These are phyloP conservation scores for Sesia bembeciformis DNA, from an alignment of 2,888 invertebrate genomes.

Conservation along the genomic window DNA sequence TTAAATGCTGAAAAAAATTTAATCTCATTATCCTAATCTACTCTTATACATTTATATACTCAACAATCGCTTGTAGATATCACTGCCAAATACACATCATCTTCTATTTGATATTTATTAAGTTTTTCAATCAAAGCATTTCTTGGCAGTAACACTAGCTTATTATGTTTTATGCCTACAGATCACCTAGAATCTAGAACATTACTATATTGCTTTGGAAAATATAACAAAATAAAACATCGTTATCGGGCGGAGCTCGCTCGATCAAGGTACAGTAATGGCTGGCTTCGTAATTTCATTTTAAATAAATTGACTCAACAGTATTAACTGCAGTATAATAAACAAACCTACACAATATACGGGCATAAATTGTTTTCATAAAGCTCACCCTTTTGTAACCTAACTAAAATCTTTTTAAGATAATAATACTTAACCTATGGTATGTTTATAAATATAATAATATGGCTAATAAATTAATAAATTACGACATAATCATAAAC, in stretches of 20 bases:
- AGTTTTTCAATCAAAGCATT: constrained; percentile 17
- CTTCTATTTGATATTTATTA: constrained; percentile 28
- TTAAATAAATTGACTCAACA: constrained; percentile 48
- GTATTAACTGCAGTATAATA: constrained; percentile 26
- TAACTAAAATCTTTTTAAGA: constrained; percentile 69
- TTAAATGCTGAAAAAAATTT: constrained; percentile 60
- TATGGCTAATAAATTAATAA: constrained; percentile 70
- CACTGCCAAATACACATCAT: constrained; percentile 35
- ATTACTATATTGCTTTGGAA: constrained; percentile 66
- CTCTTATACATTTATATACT: constrained; percentile 17
- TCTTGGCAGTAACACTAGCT: constrained; percentile 56
- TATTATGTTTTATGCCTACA: constrained; percentile 56
- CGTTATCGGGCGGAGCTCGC: constrained; percentile 26
- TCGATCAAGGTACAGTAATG: constrained; percentile 58
- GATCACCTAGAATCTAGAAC: constrained; percentile 24
- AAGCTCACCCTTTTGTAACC: constrained; percentile 70
- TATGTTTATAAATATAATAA: constrained; percentile 71
- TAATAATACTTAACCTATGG: constrained; percentile 72
- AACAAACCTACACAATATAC: constrained; percentile 44
- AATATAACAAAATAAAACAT: constrained; percentile 55
- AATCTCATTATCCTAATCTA: constrained; percentile 41
- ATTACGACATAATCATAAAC: constrained; percentile 44
- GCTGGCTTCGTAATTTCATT: constrained; percentile 54
- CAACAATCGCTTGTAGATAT: constrained; percentile 32
- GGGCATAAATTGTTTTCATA: constrained; percentile 49